phyloP scores from a whole-genome alignment of 2,113 vertebrate species.

The Chionodraco myersi region DNA sequence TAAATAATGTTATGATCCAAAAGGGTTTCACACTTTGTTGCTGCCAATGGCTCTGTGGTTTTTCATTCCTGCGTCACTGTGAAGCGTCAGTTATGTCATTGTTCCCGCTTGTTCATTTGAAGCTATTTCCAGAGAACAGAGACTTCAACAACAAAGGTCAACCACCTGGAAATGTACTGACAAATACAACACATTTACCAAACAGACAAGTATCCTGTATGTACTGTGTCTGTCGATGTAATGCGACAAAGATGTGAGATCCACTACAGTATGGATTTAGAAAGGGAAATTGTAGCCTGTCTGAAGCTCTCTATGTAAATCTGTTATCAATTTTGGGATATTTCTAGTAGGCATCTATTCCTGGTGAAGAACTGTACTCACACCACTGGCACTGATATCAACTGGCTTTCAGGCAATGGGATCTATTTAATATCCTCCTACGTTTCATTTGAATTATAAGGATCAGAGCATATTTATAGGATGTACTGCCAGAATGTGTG shows the following conservation, averaged over 20 bases:
- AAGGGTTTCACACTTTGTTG: conserved; percentile 5
- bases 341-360: conserved; percentile 62
- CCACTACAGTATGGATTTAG: not conserved
- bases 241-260: conserved; percentile 10
- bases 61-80: conserved; percentile 30
- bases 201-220: conserved; percentile 7
- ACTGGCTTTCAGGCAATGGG: conserved; percentile 70
- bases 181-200: not conserved
- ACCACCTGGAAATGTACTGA: conserved; percentile 24
- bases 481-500: conserved; percentile 81
- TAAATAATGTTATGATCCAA: not conserved
- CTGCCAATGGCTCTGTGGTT: conserved; percentile 21
- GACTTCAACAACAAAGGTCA: not conserved
- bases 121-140: conserved; percentile 40
- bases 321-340: conserved; percentile 59
- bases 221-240: not conserved
- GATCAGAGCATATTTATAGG: conserved; percentile 83
- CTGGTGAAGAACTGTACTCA: conserved; percentile 62
- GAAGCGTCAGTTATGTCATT: conserved; percentile 18
- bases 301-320: conserved; percentile 30
- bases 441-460: conserved; percentile 80
- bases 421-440: conserved; percentile 83
- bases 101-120: conserved; percentile 12
- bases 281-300: conserved; percentile 30
- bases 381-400: conserved; percentile 63